Base-by-base conservation (phyloP, 2,113 vertebrate genomes). In the Vulpes ferrilata region DNA sequence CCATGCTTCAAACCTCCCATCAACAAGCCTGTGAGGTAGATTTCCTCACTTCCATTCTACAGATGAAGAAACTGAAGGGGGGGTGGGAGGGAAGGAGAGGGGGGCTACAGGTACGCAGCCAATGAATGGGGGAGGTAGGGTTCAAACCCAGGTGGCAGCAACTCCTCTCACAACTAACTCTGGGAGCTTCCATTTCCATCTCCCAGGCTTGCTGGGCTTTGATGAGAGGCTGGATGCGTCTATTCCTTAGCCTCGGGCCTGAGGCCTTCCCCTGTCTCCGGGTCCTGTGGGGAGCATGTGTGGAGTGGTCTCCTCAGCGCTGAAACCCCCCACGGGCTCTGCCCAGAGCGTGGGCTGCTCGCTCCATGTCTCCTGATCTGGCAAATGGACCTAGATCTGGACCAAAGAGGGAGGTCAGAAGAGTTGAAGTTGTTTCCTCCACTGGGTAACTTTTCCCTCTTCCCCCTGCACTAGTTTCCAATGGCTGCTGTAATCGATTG, bases 31-130 rank as follows among this genome's bases (percentile, higher is more conserved):
- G 32, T n/a, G 9, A 90, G 30, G 25, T 17, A 60, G 25, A 32
- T 71, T 88, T 86, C 71, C 60, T 78, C 25, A 62, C 73, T 78
- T 93, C 59, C 11, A 22, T 74, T 81, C 83, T 53, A 69, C 15
- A 92, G 82, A 76, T 51, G 22, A 83, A 78, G 81, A 79, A 60
- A 69, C 30, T 25, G 43, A 15, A 65, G 25, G 62, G 3, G 1
- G 35, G 30, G 27, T 8, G 20, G 16, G 35, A 17, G 16, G 16
- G 67, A 43, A 43, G 43, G 43, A 43, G 5, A 43, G 32, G 32
- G 67, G 7, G 9, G 43, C 43, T 43, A 43, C 13, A 23, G 55
- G 16, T 25, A 38, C 43, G 53, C 4, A 27, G 51, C 23, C 19
- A 64, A 48, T 8, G 16, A 67, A 69, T 9, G 1, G 22, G 25